Percentiles rank a stretch among this genome's conserved stretches.
Conservation (phyloP, 2,797 vertebrate species). For the Hypotaenidia philippensis region DNA sequence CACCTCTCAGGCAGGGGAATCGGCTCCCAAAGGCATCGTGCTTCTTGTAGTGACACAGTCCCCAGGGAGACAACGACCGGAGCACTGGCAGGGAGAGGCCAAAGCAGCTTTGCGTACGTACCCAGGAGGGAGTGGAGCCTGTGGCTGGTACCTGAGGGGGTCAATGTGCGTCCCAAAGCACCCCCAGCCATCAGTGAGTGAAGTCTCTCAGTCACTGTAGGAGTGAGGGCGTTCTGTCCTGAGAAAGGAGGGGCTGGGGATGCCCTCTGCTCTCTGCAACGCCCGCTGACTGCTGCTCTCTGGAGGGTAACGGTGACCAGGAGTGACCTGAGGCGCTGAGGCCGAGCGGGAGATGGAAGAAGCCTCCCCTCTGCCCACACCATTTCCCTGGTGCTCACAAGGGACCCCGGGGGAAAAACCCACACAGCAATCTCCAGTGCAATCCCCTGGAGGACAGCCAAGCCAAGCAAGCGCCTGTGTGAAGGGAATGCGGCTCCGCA, state of each 20-base stretch:
- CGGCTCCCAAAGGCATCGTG: too few species aligned
- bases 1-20: too few species aligned
- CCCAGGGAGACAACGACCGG: too few species aligned
- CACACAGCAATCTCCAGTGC: too few species aligned
- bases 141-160: accelerated
- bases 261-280: accelerated
- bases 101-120: not conserved
- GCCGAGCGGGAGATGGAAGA: not conserved
- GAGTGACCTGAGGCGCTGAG: not conserved
- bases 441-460: not conserved
- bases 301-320: not conserved
- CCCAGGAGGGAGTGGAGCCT: not conserved
- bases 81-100: not conserved
- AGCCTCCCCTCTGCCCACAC: not conserved
- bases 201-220: accelerated
- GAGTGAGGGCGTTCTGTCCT: too few species aligned
- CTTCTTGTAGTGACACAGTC: too few species aligned
- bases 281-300: not conserved
- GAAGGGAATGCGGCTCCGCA: not conserved
- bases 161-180: not conserved
- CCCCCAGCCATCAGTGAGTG: accelerated
- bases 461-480: not conserved
- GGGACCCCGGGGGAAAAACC: not conserved
- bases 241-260: not conserved
- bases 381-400: not conserved